These are phyloP conservation scores for Drosophila lacicola DNA, from an alignment of 2,888 invertebrate species.

Conservation along the genomic window DNA sequence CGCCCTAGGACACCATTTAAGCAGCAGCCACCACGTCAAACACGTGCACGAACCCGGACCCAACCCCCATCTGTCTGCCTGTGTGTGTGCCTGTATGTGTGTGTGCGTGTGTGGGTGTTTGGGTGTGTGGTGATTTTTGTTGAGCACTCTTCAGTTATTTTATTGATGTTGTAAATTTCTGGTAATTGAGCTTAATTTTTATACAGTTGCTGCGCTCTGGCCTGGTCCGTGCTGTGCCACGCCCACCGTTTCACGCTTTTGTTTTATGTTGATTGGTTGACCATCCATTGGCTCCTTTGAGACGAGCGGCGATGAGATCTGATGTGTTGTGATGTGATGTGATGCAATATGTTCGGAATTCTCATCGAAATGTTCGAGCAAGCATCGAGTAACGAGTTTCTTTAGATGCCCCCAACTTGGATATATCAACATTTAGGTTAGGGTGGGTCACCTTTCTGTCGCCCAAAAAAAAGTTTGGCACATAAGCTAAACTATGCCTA, in stretches of 20 bases:
- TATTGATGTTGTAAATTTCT: conserved; percentile 82
- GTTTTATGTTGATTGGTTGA: conserved; percentile 77
- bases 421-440: neutral
- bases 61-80: neutral
- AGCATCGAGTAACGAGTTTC: conserved; percentile 18
- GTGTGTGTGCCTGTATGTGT: conserved; percentile 38
- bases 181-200: conserved; percentile 82
- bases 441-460: neutral
- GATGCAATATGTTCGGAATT: conserved; percentile 13
- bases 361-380: conserved; percentile 31
- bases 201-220: conserved; percentile 62
- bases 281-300: conserved; percentile 37
- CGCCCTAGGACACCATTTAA: conserved; percentile 20
- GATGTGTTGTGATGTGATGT: conserved; percentile 13
- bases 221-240: conserved; percentile 24
- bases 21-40: conserved; percentile 35
- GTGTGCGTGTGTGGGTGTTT: conserved; percentile 16
- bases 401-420: conserved; percentile 7
- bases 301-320: conserved; percentile 5
- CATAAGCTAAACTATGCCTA: too few relatives aligned
- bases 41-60: conserved; percentile 32
- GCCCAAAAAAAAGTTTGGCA: too few relatives aligned
- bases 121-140: conserved; percentile 71
- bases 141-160: conserved; percentile 80
- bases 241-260: conserved; percentile 53